phyloP scores from a whole-genome alignment of 2,888 invertebrate species.

The Gnatocerus cornutus region DNA sequence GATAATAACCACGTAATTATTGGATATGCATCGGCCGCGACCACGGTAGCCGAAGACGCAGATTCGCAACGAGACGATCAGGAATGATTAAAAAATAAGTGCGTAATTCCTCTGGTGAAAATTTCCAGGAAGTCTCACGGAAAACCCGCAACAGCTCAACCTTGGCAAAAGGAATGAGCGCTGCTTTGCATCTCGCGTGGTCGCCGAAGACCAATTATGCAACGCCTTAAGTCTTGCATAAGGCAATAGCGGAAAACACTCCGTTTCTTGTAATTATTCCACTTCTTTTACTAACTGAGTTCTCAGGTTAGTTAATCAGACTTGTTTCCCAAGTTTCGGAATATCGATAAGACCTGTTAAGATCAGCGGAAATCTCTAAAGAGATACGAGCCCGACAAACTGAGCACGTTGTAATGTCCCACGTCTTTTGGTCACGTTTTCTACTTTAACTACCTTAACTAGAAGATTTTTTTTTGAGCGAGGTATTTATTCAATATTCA shows the following conservation, averaged over 20 bases:
- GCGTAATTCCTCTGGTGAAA: background rate
- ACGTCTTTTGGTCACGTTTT: constrained; percentile 53
- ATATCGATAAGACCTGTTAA: constrained; percentile 33
- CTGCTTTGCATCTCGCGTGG: constrained; percentile 32
- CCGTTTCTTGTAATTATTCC: constrained; percentile 13
- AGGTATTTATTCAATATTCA: background rate
- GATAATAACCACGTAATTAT: constrained; percentile 69
- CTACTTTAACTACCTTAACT: constrained; percentile 37
- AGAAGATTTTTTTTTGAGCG: constrained; percentile 9
- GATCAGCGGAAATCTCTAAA: constrained; percentile 37
- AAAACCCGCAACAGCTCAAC: constrained; percentile 16
- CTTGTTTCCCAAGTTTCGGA: constrained; percentile 34
- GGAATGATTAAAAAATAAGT: too few relatives aligned
- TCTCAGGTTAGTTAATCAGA: constrained; percentile 8
- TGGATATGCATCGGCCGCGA: constrained; percentile 55
- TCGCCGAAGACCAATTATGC: constrained; percentile 29
- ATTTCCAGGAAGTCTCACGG: constrained; percentile 16
- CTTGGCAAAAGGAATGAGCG: constrained; percentile 10
- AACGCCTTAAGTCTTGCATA: constrained; percentile 11
- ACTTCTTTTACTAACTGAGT: background rate
- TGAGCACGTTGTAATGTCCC: constrained; percentile 51
- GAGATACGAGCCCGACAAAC: constrained; percentile 44
- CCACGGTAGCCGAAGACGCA: constrained; percentile 41
- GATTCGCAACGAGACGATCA: constrained; percentile 14
- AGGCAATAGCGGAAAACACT: constrained; percentile 19